Evolutionary conservation across 2,113 vertebrate genomes (phyloP), one percentile per base, ranked within the genome.

Genomic region (Phaethornis superciliosus): DNA sequence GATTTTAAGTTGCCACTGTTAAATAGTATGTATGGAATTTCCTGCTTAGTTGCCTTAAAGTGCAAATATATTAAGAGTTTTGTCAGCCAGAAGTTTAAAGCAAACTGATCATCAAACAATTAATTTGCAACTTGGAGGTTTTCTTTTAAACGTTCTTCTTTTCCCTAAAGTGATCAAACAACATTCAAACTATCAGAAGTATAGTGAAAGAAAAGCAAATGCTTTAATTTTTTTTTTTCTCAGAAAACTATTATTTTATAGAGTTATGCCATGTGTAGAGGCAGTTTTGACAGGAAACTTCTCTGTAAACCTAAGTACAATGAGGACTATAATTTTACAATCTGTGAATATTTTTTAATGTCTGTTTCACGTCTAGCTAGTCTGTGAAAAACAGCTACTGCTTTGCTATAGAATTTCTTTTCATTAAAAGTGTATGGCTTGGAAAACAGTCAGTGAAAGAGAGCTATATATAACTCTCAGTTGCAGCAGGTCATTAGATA

Each of bases 251-350:
- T 22, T 62, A 16, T 27, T 82, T 59, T 63, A 21, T 27, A 27
- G 1, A 42, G 2, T 44, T 69, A 33, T 52, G 4, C 0, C 6
- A 19, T 2, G 1, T 22, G 2, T 30, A 51, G 6, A 63, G 7
- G 5, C 10, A 63, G 2, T 79, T 93, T 62, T 59, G 15, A 79
- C 13, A 70, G 5, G 27, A 71, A 75, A 78, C 1, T 27, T 30
- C 37, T 67, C 35, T 70, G 11, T 30, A 52, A 74, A 2, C 9
- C 47, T 8, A 70, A 60, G 8, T 49, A 42, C 1, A 33, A 17
- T 13, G 6, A 62, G 9, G 3, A 28, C 7, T 32, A 4, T 37
- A 35, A 17, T 52, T 81, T 82, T 56, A 17, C n/a, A 80, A 27
- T 7, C 2, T 30, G 6, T 26, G 6, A 7, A 27, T 27, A 20